Base-by-base conservation (phyloP, 2,797 vertebrate genomes). In the Bovichtus diacanthus region DNA sequence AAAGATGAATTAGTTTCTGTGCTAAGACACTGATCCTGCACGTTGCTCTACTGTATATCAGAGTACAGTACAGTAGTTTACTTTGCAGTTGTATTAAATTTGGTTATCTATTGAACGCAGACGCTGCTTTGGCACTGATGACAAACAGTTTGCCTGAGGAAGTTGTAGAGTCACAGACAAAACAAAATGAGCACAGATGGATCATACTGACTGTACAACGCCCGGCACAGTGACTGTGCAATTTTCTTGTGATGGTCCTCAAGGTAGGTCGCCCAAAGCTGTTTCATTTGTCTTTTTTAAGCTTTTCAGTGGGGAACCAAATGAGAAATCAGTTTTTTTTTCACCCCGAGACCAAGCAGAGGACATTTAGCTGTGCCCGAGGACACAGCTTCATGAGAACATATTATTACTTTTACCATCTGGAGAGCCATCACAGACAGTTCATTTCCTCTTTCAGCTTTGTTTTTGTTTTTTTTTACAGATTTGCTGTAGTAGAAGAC, bases 351-450 rank as follows among this genome's bases (percentile, higher is more conserved):
- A 88, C 78, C 71, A 56, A 61, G 70, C 82, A 18, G 64, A 49
- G 69, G 76, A 87, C 78, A 82, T 88, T 89, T 68, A 83, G 79
- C 80, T 55, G 49, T 5, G 84, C 88, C 68, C 0, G 18, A 58
- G 83, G 90, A 81, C 69, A 16, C 18, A 1, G 49, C 60, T 86
- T 80, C 81, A 83, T 58, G 76, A 83, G 64, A 82, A 73, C 78
- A 73, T 70, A 73, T 88, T 89, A 89, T 87, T 85, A 76, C 83
- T 83, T 82, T 80, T 58, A 81, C 90, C 74, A 81, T 83, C 87
- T 59, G 61, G 83, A 84, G 85, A 82, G 82, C 56, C 78, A 53
- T 82, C 61, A 19, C 66, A 27, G 27, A 66, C 56, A 65, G 59
- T 47, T 46, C 73, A 51, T 79, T 81, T 80, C 74, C 56, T 61